Evolutionary conservation across 2,888 invertebrate genomes (phyloP).

Genomic region (Orthonevra nobilis): DNA sequence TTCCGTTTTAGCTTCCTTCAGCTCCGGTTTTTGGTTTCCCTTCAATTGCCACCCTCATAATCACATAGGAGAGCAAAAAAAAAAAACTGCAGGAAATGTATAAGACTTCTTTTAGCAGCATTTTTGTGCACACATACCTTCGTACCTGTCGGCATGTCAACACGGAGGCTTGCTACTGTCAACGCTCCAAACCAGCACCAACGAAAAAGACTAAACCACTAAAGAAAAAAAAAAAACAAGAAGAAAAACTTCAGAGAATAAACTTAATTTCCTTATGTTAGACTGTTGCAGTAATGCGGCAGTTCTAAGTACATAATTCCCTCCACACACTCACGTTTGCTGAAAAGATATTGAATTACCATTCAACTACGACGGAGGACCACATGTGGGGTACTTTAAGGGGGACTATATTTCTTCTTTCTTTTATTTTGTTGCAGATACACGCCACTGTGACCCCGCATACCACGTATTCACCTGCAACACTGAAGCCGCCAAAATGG

Average conservation of each 20-base stretch:
- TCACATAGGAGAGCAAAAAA: constrained; percentile 33
- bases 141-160: constrained; percentile 53
- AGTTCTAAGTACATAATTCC: constrained; percentile 70
- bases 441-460: constrained; percentile 18
- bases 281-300: constrained; percentile 62
- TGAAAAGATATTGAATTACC: constrained; percentile 66
- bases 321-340: constrained; percentile 41
- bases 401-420: constrained; percentile 10
- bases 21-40: constrained; percentile 6
- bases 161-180: constrained; percentile 60
- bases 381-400: constrained; percentile 10
- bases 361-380: constrained; percentile 13
- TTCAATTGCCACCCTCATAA: constrained; percentile 62
- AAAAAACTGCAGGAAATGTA: constrained; percentile 53
- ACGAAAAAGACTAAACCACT: constrained; percentile 28
- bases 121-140: constrained; percentile 31
- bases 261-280: constrained; percentile 70
- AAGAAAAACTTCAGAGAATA: constrained; percentile 22
- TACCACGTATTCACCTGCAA: constrained; percentile 47
- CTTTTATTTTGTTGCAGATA: constrained; percentile 26
- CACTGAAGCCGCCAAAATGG: constrained; percentile 28
- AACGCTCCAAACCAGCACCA: constrained; percentile 49
- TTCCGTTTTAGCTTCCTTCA: constrained; percentile 16
- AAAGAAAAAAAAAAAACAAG: background rate
- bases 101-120: constrained; percentile 56